phyloP scores from a whole-genome alignment of 2,113 vertebrate species.

The Bubo bubo region DNA sequence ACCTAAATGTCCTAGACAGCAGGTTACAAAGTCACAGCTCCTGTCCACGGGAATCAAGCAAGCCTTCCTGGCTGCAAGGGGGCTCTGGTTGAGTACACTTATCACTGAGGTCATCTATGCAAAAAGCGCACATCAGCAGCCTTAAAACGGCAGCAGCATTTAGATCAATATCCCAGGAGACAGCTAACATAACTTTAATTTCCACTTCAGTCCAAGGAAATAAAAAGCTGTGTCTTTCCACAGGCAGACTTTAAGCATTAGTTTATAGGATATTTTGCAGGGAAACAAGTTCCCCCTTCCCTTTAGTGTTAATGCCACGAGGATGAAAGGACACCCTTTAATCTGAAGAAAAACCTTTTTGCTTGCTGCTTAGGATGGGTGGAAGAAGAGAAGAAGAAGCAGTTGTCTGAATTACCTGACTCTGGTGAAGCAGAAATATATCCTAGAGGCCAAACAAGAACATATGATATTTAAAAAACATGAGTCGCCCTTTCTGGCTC shows the following conservation, averaged over 20 bases:
- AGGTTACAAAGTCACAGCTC: background rate
- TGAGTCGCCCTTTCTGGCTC: background rate
- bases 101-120: conserved; percentile 1
- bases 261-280: background rate
- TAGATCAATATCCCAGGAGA: conserved; percentile 36
- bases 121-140: conserved; percentile 33
- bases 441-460: background rate
- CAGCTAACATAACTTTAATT: conserved; percentile 24
- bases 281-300: background rate
- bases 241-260: background rate
- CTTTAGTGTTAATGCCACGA: background rate
- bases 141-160: background rate
- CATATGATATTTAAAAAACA: background rate
- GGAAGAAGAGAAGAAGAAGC: background rate
- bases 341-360: background rate
- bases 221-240: background rate
- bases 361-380: background rate
- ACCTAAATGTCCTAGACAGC: background rate
- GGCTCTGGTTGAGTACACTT: background rate
- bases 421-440: background rate
- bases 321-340: background rate
- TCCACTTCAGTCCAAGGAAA: conserved; percentile 11
- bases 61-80: background rate
- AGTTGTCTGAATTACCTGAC: background rate
- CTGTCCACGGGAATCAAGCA: background rate